Evolutionary conservation across 2,888 invertebrate species (phyloP).

Genomic region (Idaea dimidiata): DNA sequence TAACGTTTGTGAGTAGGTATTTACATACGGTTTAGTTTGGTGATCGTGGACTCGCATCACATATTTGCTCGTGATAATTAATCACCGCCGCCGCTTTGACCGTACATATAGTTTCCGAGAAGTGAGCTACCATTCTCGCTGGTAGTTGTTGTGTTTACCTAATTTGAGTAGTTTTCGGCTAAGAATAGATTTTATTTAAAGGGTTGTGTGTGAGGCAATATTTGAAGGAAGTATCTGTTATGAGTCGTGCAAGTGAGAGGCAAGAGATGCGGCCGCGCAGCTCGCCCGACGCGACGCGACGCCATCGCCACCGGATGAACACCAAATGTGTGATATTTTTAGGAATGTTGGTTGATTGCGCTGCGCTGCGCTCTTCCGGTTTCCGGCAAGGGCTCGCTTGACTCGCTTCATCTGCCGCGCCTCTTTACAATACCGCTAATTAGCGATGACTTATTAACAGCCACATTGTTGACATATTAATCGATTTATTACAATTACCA

Average conservation of each 20-base stretch:
- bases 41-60: conserved; percentile 4
- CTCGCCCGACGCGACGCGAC: not conserved
- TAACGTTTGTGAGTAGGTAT: conserved; percentile 39
- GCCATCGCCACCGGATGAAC: conserved; percentile 64
- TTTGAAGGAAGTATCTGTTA: conserved; percentile 6
- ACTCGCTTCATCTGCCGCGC: conserved; percentile 62
- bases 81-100: not conserved
- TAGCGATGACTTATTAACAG: conserved; percentile 72
- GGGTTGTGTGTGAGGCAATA: conserved; percentile 2
- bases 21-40: conserved; percentile 38
- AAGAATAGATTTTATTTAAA: conserved; percentile 4
- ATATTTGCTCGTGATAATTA: conserved; percentile 3
- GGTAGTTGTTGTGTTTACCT: conserved; percentile 2
- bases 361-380: conserved; percentile 63
- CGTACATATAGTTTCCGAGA: not conserved
- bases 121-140: conserved; percentile 2
- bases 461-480: conserved; percentile 53
- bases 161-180: conserved; percentile 5
- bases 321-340: conserved; percentile 80
- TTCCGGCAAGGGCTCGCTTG: conserved; percentile 58
- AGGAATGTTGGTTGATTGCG: conserved; percentile 78
- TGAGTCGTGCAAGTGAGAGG: conserved; percentile 19
- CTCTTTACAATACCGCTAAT: conserved; percentile 67
- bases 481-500: conserved; percentile 34
- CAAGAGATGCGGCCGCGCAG: conserved; percentile 30